A percentile compares a stretch with the other conserved stretches of the same genome.
These are phyloP conservation scores for Vimba vimba DNA, from an alignment of 2,113 vertebrate genomes.

Conservation along the genomic window DNA sequence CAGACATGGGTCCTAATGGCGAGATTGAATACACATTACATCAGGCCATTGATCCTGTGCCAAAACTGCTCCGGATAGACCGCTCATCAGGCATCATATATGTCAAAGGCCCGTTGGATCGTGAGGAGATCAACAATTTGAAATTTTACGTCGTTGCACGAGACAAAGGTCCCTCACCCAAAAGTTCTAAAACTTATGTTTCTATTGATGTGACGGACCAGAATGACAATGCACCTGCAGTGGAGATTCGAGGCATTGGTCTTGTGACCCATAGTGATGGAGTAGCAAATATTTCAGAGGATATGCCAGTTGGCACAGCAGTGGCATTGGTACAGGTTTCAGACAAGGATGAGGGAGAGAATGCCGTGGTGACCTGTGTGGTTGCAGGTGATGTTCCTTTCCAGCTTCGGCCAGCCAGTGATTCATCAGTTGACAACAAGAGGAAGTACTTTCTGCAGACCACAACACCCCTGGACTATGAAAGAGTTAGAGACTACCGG, in stretches of 20 bases:
- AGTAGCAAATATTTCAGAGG: constrained; percentile 96
- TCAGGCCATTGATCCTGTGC: constrained; percentile 90
- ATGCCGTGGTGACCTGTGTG: constrained; percentile 96
- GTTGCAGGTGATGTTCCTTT: constrained; percentile 96
- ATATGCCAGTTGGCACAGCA: constrained; percentile 92
- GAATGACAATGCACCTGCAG: constrained; percentile 94
- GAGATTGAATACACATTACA: constrained; percentile 98
- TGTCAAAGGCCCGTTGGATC: constrained; percentile 91
- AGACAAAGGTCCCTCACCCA: constrained; percentile 94
- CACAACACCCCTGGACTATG: constrained; percentile 92
- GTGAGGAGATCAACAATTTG: constrained; percentile 89
- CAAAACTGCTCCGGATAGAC: constrained; percentile 89
- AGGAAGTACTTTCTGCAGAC: constrained; percentile 99
- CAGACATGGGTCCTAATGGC: constrained; percentile 92
- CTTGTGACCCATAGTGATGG: constrained; percentile 94
- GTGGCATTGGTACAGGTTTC: constrained; percentile 99
- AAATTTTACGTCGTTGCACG: constrained; percentile 93
- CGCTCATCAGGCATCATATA: constrained; percentile 90
- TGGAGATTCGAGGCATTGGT: constrained; percentile 96
- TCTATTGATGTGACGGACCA: constrained; percentile 94
- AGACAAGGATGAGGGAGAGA: constrained; percentile 94
- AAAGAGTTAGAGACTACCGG: constrained; percentile 88
- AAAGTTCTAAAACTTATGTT: constrained; percentile 91
- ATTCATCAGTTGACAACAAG: constrained; percentile 92
- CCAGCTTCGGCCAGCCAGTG: constrained; percentile 91